A percentile compares a stretch with the other conserved stretches of the same genome.
These are phyloP conservation scores for Subacronicta megacephala DNA, from an alignment of 2,888 invertebrate species.

Conservation along the genomic window DNA sequence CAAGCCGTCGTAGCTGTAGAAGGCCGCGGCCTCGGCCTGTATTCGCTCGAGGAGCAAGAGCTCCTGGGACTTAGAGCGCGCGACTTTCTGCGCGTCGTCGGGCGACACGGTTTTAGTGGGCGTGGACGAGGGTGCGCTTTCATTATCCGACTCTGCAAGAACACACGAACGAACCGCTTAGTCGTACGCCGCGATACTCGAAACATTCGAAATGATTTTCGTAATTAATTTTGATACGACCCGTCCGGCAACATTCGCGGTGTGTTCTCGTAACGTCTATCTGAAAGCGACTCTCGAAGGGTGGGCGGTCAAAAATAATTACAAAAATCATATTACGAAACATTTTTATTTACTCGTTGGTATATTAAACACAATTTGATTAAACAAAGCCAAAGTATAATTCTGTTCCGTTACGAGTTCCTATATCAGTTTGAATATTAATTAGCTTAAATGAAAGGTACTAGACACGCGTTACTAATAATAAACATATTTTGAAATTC, in stretches of 20 bases:
- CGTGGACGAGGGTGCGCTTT: conserved; percentile 91
- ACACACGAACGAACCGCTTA: conserved; percentile 88
- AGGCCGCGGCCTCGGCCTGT: conserved; percentile 93
- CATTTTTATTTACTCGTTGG: conserved; percentile 88
- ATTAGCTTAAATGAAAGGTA: conserved; percentile 82
- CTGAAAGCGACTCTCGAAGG: conserved; percentile 78
- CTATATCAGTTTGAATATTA: conserved; percentile 80
- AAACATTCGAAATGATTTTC: conserved; percentile 77
- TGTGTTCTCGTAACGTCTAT: conserved; percentile 79
- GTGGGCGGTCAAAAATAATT: conserved; percentile 87
- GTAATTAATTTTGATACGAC: conserved; percentile 87
- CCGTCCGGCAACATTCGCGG: conserved; percentile 75
- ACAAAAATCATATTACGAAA: conserved; percentile 89
- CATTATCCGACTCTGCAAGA: conserved; percentile 95
- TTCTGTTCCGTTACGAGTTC: conserved; percentile 79
- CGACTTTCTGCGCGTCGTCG: conserved; percentile 70
- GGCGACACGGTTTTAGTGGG: conserved; percentile 85
- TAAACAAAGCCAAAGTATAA: conserved; percentile 86
- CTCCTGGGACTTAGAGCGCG: conserved; percentile 91
- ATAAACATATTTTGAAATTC: conserved; percentile 82
- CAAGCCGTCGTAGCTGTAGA: conserved; percentile 90
- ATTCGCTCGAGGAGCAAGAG: conserved; percentile 92
- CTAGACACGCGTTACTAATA: conserved; percentile 82
- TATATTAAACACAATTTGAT: conserved; percentile 88
- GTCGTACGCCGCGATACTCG: conserved; percentile 60